Evolutionary conservation across 30 jellyfish, hydroid and myxozoan species (phyloP).

Genomic region (Aurelia sp.): DNA sequence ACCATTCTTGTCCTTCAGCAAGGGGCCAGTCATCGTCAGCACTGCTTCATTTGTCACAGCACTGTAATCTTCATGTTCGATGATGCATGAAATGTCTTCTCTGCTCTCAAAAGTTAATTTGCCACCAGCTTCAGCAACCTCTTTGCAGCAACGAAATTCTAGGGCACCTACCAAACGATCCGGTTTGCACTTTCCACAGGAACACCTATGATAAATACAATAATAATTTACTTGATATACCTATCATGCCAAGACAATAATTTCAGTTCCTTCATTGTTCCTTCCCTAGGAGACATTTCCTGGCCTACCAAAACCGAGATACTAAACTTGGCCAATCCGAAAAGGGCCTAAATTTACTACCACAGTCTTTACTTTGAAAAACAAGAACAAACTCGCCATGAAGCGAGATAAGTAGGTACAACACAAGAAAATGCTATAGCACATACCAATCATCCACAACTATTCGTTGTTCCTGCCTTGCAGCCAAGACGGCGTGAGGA

Average conservation of each 20-base stretch:
- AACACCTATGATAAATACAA: constrained; percentile 12
- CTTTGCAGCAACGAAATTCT: constrained; percentile 51
- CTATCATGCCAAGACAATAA: background rate
- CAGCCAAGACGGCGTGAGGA: constrained; percentile 52
- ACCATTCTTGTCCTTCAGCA: constrained; percentile 32
- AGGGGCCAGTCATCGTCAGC: constrained; percentile 33
- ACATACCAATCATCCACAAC: constrained; percentile 38
- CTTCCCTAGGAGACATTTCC: background rate
- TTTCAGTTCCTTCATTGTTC: background rate
- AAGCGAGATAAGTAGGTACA: no score
- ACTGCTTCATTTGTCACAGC: constrained; percentile 20
- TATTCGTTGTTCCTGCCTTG: constrained; percentile 49
- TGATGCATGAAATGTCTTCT: constrained; percentile 24
- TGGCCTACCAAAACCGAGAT: no score
- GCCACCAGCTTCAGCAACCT: constrained; percentile 34
- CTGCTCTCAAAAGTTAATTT: constrained; percentile 16
- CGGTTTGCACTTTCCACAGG: constrained; percentile 28
- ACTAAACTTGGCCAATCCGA: background rate
- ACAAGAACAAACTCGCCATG: background rate
- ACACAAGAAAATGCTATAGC: background rate
- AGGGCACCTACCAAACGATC: constrained; percentile 39
- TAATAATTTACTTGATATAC: background rate
- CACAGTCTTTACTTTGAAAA: background rate
- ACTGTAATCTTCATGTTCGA: constrained; percentile 24
- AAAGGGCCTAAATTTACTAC: constrained; percentile 15